phyloP scores from a whole-genome alignment of 2,113 vertebrate species.

The Martes martes region DNA sequence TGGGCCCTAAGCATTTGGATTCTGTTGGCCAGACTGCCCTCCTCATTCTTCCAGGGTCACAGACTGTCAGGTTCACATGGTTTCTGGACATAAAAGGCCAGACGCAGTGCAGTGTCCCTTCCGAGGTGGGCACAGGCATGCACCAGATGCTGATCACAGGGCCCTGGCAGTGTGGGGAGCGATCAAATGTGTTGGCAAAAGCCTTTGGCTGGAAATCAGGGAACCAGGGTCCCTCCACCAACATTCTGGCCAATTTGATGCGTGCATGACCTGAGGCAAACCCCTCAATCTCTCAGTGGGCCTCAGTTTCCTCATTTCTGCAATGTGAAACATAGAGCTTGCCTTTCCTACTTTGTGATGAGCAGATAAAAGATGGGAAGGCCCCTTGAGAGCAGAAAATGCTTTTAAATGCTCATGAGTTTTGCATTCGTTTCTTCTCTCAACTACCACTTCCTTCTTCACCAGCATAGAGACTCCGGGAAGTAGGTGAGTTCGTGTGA shows the following conservation, averaged over 20 bases:
- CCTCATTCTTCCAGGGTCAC: not conserved
- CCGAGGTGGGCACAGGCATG: not conserved
- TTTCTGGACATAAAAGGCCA: not conserved
- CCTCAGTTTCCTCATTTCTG: not conserved
- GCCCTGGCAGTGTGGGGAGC: not conserved
- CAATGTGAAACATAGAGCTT: not conserved
- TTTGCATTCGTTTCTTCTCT: constrained; percentile 23
- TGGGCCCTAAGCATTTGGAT: not conserved
- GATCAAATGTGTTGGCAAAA: not conserved
- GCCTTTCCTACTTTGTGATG: not conserved
- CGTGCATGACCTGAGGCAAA: not conserved
- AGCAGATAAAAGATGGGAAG: not conserved
- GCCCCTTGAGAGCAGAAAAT: not conserved
- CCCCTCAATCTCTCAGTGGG: not conserved
- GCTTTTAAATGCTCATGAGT: not conserved
- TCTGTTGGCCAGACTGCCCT: not conserved
- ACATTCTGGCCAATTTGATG: not conserved
- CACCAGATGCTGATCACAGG: not conserved
- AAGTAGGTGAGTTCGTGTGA: not conserved
- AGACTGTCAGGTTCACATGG: not conserved
- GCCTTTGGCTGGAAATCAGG: not conserved
- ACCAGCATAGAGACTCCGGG: not conserved
- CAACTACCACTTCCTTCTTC: not conserved
- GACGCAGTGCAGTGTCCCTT: not conserved
- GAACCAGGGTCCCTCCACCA: not conserved